Conservation (phyloP, 1,140 invertebrate species). For the Drosophila auraria region DNA sequence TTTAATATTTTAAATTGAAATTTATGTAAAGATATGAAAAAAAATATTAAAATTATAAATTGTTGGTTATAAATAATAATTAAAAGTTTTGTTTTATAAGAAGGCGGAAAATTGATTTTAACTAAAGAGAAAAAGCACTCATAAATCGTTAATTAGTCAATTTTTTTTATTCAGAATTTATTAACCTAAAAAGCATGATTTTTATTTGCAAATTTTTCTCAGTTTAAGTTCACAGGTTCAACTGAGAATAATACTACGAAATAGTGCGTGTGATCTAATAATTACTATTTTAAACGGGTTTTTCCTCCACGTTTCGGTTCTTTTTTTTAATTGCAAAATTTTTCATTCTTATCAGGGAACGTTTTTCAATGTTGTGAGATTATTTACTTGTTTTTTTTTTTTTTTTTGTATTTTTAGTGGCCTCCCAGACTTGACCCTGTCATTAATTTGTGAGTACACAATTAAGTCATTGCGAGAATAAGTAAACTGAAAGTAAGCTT, state of each 20-base stretch:
- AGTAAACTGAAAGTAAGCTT: constrained; percentile 34
- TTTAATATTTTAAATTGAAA: background rate
- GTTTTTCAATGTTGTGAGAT: constrained; percentile 46
- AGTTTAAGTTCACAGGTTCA: background rate
- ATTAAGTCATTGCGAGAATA: constrained; percentile 54
- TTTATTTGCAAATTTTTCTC: background rate
- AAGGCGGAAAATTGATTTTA: too few species aligned
- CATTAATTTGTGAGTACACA: constrained; percentile 46
- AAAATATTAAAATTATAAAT: background rate
- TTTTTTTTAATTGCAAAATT: constrained; percentile 21
- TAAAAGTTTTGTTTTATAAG: too few species aligned
- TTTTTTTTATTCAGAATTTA: too few species aligned
- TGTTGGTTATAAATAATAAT: background rate
- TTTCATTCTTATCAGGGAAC: constrained; percentile 50
- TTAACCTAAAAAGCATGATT: too few species aligned
- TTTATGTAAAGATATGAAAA: background rate
- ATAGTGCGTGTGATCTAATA: background rate
- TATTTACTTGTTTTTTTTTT: constrained; percentile 13
- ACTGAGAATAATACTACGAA: too few species aligned
- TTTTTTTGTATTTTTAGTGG: constrained; percentile 17
- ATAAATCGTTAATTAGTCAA: too few species aligned
- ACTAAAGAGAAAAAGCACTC: too few species aligned
- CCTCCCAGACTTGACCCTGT: constrained; percentile 48
- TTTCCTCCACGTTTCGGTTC: background rate
- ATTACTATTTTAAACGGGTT: background rate